These are phyloP conservation scores for Magallana ariakensis DNA, from an alignment of 1,140 invertebrate genomes.

Conservation along the genomic window DNA sequence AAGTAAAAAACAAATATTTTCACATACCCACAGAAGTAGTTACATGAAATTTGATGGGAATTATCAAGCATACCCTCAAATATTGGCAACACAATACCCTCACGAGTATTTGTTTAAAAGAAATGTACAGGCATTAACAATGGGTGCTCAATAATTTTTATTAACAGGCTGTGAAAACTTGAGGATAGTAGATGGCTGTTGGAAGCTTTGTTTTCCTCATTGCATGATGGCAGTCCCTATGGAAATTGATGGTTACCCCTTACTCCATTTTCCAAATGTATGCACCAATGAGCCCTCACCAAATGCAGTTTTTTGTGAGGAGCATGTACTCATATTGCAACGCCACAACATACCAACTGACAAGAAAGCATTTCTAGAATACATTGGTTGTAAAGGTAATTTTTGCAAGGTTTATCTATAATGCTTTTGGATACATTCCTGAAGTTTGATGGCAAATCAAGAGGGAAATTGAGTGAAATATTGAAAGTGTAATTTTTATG, in stretches of 20 bases:
- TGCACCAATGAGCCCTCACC: conserved; percentile 24
- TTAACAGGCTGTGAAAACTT: conserved; percentile 36
- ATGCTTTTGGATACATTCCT: too few species aligned
- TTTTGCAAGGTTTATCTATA: not conserved
- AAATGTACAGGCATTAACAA: too few species aligned
- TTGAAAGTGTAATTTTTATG: too few species aligned
- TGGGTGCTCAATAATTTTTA: not conserved
- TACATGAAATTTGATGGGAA: too few species aligned
- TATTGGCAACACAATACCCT: too few species aligned
- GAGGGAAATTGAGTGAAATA: too few species aligned
- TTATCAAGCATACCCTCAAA: too few species aligned
- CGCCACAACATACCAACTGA: not conserved
- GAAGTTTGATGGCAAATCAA: too few species aligned
- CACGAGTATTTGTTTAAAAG: too few species aligned
- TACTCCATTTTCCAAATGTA: conserved; percentile 32
- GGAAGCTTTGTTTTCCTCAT: conserved; percentile 36
- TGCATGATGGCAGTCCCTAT: conserved; percentile 28
- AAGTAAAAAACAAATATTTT: too few species aligned
- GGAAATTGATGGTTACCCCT: conserved; percentile 30
- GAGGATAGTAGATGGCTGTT: conserved; percentile 22
- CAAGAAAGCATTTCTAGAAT: conserved; percentile 38
- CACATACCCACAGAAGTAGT: too few species aligned
- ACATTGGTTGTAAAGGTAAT: conserved; percentile 36
- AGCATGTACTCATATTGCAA: not conserved
- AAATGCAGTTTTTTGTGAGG: conserved; percentile 25